Evolutionary conservation across 2,888 invertebrate species (phyloP).

Genomic region (Callyntrura sp.): DNA sequence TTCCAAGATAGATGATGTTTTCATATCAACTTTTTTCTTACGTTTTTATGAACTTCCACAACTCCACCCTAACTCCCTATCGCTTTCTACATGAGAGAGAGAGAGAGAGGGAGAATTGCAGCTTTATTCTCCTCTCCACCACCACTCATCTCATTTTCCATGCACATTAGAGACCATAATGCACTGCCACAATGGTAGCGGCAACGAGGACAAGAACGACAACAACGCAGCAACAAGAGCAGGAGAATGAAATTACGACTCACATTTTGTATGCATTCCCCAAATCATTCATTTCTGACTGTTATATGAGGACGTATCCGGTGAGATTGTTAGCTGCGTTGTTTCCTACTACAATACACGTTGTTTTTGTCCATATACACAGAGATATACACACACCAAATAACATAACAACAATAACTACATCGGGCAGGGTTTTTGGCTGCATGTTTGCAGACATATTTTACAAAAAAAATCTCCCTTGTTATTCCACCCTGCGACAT

Average conservation of each 20-base stretch:
- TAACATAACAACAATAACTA: neutral
- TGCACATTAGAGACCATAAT: slow-evolving; percentile 30
- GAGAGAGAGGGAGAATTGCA: no score
- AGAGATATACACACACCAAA: neutral
- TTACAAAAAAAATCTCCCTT: neutral
- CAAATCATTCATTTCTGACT: slow-evolving; percentile 45
- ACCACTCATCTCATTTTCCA: slow-evolving; percentile 29
- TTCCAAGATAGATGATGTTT: slow-evolving; percentile 25
- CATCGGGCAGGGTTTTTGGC: neutral
- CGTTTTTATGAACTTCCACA: slow-evolving; percentile 27
- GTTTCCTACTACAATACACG: slow-evolving; percentile 2
- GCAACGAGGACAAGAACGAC: neutral
- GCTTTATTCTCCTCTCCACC: neutral
- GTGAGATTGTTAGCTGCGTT: slow-evolving; percentile 3
- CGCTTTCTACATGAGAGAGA: no score
- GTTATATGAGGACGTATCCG: slow-evolving; percentile 65
- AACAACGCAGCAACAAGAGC: neutral
- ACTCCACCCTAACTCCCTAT: slow-evolving; percentile 56
- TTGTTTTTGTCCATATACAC: neutral
- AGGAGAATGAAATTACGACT: neutral
- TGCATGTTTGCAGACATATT: neutral
- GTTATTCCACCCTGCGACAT: neutral
- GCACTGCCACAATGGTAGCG: neutral
- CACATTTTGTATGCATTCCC: slow-evolving; percentile 29
- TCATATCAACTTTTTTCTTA: slow-evolving; percentile 21